These are phyloP conservation scores for Marasmarcha lunaedactyla DNA, from an alignment of 2,888 invertebrate species.

Conservation along the genomic window DNA sequence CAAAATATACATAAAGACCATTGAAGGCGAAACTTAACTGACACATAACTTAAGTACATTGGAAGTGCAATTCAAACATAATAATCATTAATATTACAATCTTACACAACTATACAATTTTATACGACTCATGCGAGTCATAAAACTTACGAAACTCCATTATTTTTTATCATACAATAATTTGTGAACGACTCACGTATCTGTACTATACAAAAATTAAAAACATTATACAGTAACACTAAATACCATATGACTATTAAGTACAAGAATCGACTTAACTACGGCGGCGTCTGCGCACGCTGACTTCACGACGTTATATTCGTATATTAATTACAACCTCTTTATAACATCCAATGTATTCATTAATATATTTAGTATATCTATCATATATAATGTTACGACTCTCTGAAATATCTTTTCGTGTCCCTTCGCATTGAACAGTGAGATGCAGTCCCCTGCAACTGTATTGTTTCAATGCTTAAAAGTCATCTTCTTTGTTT, in stretches of 20 bases:
- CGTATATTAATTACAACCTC: constrained; percentile 65
- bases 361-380: constrained; percentile 52
- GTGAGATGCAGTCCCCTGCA: too few relatives aligned
- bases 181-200: constrained; percentile 36
- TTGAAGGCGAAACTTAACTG: background rate
- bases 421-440: constrained; percentile 3
- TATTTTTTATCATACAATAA: constrained; percentile 51
- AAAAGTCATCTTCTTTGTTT: too few relatives aligned
- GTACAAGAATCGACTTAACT: constrained; percentile 65
- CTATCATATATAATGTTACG: constrained; percentile 41
- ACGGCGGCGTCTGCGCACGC: constrained; percentile 47
- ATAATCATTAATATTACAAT: constrained; percentile 17
- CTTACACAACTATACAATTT: constrained; percentile 61
- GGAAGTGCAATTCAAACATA: background rate
- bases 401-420: constrained; percentile 44
- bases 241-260: constrained; percentile 62
- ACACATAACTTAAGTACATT: too few relatives aligned
- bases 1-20: background rate
- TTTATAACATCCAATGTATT: constrained; percentile 56
- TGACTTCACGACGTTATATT: constrained; percentile 42
- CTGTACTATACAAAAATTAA: constrained; percentile 69
- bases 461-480: too few relatives aligned
- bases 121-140: constrained; percentile 35
- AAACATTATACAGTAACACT: constrained; percentile 64
- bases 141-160: constrained; percentile 47